Evolutionary conservation across 1,140 invertebrate species (phyloP).

Genomic region (Phortica variegata): DNA sequence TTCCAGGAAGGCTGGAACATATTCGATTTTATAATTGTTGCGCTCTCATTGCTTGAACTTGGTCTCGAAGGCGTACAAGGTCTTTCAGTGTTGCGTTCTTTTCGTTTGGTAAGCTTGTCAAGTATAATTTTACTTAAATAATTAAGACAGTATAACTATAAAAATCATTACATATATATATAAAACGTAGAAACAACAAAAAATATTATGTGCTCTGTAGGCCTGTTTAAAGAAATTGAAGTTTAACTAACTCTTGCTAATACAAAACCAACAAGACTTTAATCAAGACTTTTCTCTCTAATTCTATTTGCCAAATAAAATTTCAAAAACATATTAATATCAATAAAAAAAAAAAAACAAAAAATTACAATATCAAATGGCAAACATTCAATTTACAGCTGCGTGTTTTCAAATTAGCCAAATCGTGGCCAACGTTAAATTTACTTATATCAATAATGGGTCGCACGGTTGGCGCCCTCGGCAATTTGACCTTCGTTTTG

Average conservation of each 20-base stretch:
- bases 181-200: no score
- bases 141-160: no score
- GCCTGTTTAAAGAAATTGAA: no score
- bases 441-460: slow-evolving; percentile 98
- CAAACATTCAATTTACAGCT: slow-evolving; percentile 68
- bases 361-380: neutral
- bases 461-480: slow-evolving; percentile 94
- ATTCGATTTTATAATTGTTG: slow-evolving; percentile 98
- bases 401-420: slow-evolving; percentile 98
- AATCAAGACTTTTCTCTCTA: no score
- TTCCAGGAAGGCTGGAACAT: slow-evolving; percentile 99
- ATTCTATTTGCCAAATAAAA: no score
- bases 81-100: slow-evolving; percentile 93
- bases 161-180: no score
- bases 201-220: no score
- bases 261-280: no score
- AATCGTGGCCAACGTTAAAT: slow-evolving; percentile 98
- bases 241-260: no score
- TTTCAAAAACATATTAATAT: neutral
- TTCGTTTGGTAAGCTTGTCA: slow-evolving; percentile 85
- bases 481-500: slow-evolving; percentile 95
- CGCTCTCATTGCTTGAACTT: slow-evolving; percentile 90
- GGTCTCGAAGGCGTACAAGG: slow-evolving; percentile 91
- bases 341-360: neutral
- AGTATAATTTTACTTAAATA: neutral